These are phyloP conservation scores for Cryptus armator DNA, from an alignment of 2,888 invertebrate genomes.

Conservation along the genomic window DNA sequence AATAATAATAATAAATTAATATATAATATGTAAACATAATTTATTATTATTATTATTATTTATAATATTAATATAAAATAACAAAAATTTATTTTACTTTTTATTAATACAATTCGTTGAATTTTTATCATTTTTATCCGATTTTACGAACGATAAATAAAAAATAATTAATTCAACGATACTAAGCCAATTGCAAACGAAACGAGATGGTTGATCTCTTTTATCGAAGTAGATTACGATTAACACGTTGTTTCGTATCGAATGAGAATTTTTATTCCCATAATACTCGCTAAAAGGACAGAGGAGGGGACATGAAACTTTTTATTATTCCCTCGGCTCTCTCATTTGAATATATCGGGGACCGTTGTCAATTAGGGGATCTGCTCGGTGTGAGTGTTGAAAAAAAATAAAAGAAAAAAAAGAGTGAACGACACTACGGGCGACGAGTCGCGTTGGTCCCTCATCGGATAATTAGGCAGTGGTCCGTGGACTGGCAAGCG, in stretches of 20 bases:
- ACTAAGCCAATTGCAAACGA: no score
- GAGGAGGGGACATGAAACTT: neutral
- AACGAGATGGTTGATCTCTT: no score
- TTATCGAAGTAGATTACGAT: neutral
- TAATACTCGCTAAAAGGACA: neutral
- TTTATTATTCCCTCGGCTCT: conserved; percentile 19
- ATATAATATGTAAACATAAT: no score
- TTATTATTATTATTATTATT: no score
- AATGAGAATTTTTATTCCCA: neutral
- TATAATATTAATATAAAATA: no score
- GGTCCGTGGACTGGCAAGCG: conserved; percentile 64
- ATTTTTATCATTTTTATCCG: no score
- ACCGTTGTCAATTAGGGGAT: conserved; percentile 76
- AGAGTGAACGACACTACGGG: conserved; percentile 23
- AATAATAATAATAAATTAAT: conserved; percentile 2
- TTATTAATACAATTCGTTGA: no score
- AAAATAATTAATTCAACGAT: no score
- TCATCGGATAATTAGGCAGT: conserved; percentile 71
- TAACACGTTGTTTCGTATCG: neutral
- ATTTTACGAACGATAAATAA: no score
- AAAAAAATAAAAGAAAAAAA: conserved; percentile 58
- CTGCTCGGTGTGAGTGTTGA: conserved; percentile 30
- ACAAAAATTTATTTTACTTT: no score
- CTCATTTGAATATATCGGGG: conserved; percentile 67
- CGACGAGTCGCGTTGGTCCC: conserved; percentile 58